These are phyloP conservation scores for Plutella xylostella DNA, from an alignment of 2,888 invertebrate genomes.

Conservation along the genomic window DNA sequence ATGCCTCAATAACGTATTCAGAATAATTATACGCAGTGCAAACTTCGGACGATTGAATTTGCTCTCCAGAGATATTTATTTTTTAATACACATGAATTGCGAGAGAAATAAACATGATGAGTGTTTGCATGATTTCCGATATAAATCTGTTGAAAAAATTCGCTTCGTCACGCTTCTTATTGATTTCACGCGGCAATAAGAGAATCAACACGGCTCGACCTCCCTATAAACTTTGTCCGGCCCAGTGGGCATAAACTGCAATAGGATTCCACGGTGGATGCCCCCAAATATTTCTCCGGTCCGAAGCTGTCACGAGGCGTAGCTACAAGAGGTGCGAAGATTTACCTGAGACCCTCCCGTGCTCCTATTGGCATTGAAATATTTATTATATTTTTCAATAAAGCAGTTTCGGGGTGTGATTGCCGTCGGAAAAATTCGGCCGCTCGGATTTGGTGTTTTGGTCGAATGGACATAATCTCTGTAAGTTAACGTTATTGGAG, in stretches of 20 bases:
- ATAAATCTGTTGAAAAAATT: conserved; percentile 27
- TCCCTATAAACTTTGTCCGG: conserved; percentile 62
- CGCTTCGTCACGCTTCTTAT: conserved; percentile 51
- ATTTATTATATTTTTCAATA: conserved; percentile 39
- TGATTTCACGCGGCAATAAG: conserved; percentile 60
- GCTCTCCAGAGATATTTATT: conserved; percentile 31
- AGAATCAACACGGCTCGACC: conserved; percentile 54
- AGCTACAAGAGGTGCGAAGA: conserved; percentile 48
- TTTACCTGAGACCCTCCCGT: conserved; percentile 40
- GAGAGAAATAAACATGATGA: too few species aligned
- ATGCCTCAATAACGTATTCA: conserved; percentile 56
- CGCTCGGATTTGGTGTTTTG: conserved; percentile 30
- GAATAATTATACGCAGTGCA: conserved; percentile 48
- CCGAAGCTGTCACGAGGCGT: conserved; percentile 34
- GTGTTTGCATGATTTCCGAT: too few species aligned
- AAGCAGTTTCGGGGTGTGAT: conserved; percentile 29
- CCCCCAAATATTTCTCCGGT: conserved; percentile 50
- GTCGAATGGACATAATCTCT: conserved; percentile 27
- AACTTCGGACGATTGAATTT: conserved; percentile 36
- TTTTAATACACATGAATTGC: too few species aligned
- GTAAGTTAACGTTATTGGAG: conserved; percentile 20
- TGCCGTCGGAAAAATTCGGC: conserved; percentile 23
- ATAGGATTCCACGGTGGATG: conserved; percentile 59
- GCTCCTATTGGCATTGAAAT: conserved; percentile 35
- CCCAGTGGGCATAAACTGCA: conserved; percentile 67